Evolutionary conservation across 2,113 vertebrate genomes (phyloP).

Genomic region (Silurus meridionalis): DNA sequence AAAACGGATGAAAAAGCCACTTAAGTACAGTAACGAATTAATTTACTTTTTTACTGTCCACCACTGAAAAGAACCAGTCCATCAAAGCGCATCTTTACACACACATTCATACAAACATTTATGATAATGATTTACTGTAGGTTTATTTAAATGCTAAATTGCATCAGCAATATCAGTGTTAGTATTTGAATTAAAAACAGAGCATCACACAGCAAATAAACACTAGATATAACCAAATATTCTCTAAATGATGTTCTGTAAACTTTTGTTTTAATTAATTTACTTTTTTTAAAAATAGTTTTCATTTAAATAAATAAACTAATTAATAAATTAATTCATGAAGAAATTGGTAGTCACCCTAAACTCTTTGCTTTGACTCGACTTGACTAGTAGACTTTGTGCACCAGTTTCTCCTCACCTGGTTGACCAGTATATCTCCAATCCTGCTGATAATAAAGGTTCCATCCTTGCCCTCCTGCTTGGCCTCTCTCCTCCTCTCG

Average conservation of each 20-base stretch:
- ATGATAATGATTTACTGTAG: too few relatives aligned
- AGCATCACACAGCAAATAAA: neutral
- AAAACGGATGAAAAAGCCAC: too few relatives aligned
- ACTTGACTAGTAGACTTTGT: neutral
- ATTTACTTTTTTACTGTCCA: too few relatives aligned
- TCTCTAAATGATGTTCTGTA: neutral
- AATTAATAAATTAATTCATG: too few relatives aligned
- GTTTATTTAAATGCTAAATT: neutral
- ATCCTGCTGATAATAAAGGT: conserved; percentile 85
- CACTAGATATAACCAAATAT: neutral
- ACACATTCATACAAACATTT: too few relatives aligned
- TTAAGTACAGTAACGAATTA: too few relatives aligned
- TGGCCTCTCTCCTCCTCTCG: conserved; percentile 87
- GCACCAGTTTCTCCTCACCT: conserved; percentile 73
- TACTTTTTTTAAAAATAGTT: too few relatives aligned
- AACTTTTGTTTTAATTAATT: neutral
- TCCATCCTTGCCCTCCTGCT: conserved; percentile 70
- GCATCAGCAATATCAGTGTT: neutral
- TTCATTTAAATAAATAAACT: too few relatives aligned
- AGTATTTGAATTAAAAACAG: neutral
- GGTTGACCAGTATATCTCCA: conserved; percentile 86
- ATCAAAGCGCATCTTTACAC: too few relatives aligned
- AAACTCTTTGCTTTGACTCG: too few relatives aligned
- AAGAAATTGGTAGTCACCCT: too few relatives aligned
- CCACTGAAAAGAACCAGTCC: too few relatives aligned